Evolutionary conservation across 2,113 vertebrate genomes (phyloP).

Genomic region (Neogobius melanostomus): DNA sequence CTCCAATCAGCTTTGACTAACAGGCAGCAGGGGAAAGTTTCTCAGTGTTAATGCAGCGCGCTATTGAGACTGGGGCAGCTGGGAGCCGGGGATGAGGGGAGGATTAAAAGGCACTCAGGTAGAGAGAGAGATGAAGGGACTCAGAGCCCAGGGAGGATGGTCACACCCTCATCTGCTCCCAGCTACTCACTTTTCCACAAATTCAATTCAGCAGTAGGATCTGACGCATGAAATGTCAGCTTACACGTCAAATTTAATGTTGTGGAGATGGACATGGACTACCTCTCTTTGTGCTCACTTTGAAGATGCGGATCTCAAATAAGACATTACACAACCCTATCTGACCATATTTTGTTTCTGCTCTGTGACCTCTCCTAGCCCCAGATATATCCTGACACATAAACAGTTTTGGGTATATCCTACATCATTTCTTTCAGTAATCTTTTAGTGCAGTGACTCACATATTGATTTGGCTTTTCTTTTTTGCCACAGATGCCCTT

Average conservation of each 20-base stretch:
- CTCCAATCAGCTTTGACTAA: constrained; percentile 76
- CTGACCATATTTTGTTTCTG: too few relatives aligned
- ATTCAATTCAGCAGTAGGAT: background rate
- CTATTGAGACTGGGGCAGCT: constrained; percentile 66
- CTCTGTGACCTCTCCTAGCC: too few relatives aligned
- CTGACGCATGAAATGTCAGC: background rate
- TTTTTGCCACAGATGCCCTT: too few relatives aligned
- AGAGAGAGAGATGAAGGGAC: constrained; percentile 66
- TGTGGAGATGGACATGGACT: background rate
- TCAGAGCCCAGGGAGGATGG: constrained; percentile 55
- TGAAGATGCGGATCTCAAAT: background rate
- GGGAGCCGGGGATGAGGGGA: constrained; percentile 65
- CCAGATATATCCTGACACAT: too few relatives aligned
- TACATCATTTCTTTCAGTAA: too few relatives aligned
- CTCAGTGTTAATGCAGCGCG: constrained; percentile 63
- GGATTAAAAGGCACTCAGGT: constrained; percentile 77
- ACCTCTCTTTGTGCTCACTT: background rate
- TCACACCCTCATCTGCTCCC: constrained; percentile 47
- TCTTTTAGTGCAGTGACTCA: background rate
- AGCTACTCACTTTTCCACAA: constrained; percentile 10
- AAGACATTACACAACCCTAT: background rate
- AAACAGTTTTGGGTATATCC: too few relatives aligned
- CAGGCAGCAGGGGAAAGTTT: constrained; percentile 66
- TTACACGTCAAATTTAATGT: background rate
- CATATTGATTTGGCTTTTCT: background rate